Conservation (phyloP, 1,140 invertebrate genomes). For the Eulimnadia texana region DNA sequence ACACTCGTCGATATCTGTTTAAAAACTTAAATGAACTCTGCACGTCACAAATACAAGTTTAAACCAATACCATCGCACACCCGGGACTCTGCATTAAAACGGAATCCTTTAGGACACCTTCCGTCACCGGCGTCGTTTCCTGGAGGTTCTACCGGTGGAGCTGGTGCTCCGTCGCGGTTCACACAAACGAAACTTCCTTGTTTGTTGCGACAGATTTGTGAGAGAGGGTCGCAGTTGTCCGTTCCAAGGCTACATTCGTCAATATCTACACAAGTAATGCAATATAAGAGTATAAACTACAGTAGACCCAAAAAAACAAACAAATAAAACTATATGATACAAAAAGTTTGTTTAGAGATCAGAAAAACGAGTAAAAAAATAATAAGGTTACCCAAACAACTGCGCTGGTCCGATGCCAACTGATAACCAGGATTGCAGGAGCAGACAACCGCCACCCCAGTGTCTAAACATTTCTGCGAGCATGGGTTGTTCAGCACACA, state of each 20-base stretch:
- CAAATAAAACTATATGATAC: no score
- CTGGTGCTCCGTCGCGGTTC: constrained; percentile 19
- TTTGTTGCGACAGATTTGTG: constrained; percentile 18
- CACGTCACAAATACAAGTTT: constrained; percentile 17
- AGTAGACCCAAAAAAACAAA: no score
- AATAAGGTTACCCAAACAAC: constrained; percentile 29
- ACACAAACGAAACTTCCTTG: constrained; percentile 18
- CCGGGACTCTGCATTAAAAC: constrained; percentile 39
- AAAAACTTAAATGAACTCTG: background rate
- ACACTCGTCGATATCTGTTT: constrained; percentile 52
- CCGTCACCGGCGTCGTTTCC: constrained; percentile 9
- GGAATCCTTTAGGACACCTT: constrained; percentile 44
- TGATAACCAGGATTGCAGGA: constrained; percentile 39
- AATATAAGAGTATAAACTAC: no score
- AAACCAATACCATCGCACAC: constrained; percentile 57
- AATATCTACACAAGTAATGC: constrained; percentile 25
- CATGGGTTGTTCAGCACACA: constrained; percentile 46
- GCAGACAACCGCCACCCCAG: constrained; percentile 42
- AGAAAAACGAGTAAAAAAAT: no score
- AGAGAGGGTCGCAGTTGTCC: constrained; percentile 20
- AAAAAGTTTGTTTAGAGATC: no score
- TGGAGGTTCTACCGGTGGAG: constrained; percentile 4
- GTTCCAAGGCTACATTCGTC: constrained; percentile 24
- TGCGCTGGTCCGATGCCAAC: constrained; percentile 32
- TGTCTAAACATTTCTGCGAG: constrained; percentile 46